These are phyloP conservation scores for Mustela nigripes DNA, from an alignment of 2,113 vertebrate species.

Conservation along the genomic window DNA sequence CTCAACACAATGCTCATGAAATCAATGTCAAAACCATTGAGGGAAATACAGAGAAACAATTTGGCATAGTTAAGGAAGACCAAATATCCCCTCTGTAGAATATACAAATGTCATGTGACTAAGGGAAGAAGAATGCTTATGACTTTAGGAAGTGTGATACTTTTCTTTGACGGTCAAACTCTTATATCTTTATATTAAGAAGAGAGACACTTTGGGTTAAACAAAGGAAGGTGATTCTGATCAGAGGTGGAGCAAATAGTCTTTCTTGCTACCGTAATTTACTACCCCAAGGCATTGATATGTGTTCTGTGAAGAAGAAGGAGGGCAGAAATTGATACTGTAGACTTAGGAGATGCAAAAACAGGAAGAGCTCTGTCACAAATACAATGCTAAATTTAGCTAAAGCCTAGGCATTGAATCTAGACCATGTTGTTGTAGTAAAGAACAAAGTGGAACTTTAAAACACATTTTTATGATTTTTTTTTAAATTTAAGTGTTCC, in stretches of 20 bases:
- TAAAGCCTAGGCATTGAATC: neutral
- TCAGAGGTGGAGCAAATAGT: neutral
- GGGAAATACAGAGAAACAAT: neutral
- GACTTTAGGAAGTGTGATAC: conserved; percentile 73
- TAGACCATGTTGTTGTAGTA: neutral
- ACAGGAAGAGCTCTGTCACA: neutral
- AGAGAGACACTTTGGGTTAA: neutral
- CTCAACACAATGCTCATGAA: neutral
- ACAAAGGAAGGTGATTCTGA: neutral
- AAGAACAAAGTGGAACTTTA: neutral
- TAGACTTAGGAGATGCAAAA: neutral
- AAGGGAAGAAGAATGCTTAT: conserved; percentile 76
- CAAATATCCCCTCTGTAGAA: neutral
- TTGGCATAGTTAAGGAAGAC: neutral
- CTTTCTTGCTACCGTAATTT: neutral
- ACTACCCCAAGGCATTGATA: neutral
- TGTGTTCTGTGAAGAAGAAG: neutral
- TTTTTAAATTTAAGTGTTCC: too few species aligned
- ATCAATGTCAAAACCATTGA: neutral
- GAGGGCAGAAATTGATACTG: neutral
- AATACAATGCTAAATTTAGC: neutral
- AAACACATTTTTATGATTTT: too few species aligned
- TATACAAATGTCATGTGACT: neutral
- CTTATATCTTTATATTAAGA: conserved; percentile 72
- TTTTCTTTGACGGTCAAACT: conserved; percentile 78